phyloP scores from a whole-genome alignment of 2,797 vertebrate genomes.

The Gallinago solitaria region DNA sequence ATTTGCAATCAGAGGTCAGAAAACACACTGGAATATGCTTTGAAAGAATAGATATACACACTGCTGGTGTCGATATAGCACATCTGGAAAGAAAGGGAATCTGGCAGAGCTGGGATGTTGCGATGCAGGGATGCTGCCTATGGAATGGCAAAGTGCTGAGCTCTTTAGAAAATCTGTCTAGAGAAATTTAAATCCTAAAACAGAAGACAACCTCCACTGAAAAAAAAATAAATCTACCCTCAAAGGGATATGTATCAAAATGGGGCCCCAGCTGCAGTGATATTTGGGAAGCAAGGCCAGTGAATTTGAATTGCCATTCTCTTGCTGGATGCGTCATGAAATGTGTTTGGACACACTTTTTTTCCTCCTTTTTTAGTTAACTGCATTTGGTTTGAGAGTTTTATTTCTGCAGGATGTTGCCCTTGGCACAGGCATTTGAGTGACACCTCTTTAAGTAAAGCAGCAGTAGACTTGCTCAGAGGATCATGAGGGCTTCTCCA shows the following conservation, averaged over 20 bases:
- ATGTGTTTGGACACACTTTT: fast-evolving
- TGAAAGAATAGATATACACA: background rate
- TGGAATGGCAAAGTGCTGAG: fast-evolving
- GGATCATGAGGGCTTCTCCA: background rate
- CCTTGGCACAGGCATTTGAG: background rate
- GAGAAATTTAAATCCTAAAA: background rate
- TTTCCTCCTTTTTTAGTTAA: background rate
- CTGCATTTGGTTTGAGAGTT: background rate
- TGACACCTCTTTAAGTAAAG: background rate
- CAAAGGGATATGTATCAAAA: background rate
- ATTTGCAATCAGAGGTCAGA: background rate
- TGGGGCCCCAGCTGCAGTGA: background rate
- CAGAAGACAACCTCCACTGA: background rate
- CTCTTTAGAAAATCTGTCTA: background rate
- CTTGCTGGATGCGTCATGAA: background rate
- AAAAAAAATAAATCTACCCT: background rate
- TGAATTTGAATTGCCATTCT: background rate
- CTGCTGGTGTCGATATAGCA: background rate
- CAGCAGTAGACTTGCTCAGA: background rate
- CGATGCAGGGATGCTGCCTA: background rate
- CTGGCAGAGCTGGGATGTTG: background rate
- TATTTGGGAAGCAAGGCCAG: background rate
- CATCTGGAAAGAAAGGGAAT: background rate
- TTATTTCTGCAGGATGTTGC: background rate
- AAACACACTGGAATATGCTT: background rate